Percentiles rank a stretch among this genome's conserved stretches.
phyloP scores from a whole-genome alignment of 1,140 invertebrate genomes.

The Solen grandis region DNA sequence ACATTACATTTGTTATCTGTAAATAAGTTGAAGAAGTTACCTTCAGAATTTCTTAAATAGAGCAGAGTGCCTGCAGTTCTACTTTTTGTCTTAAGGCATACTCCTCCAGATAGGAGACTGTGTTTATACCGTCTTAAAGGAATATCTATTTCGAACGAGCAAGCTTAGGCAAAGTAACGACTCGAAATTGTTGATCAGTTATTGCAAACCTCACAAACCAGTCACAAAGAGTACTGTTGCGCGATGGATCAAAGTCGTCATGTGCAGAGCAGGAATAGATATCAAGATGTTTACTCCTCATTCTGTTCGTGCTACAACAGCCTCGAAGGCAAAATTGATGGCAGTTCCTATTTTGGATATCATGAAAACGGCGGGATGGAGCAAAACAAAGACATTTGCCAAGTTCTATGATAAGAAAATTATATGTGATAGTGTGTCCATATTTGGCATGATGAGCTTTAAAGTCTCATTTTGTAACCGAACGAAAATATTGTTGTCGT shows the following conservation, averaged over 20 bases:
- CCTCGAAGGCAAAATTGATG: conserved; percentile 19
- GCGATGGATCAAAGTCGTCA: conserved; percentile 42
- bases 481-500: conserved; percentile 31
- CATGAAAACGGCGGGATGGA: conserved; percentile 29
- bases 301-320: conserved; percentile 9
- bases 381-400: conserved; percentile 28
- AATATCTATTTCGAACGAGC: conserved; percentile 44
- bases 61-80: background rate
- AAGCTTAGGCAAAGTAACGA: background rate
- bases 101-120: conserved; percentile 41
- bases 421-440: background rate
- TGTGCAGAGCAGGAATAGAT: conserved; percentile 30
- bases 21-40: conserved; percentile 8
- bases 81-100: conserved; percentile 7
- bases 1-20: conserved; percentile 36
- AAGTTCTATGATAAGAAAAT: conserved; percentile 42
- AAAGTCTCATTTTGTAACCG: background rate
- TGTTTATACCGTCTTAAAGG: conserved; percentile 32
- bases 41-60: conserved; percentile 25
- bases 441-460: conserved; percentile 1
- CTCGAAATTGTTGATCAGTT: conserved; percentile 38
- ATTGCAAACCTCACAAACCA: conserved; percentile 25
- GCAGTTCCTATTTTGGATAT: conserved; percentile 27
- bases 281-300: conserved; percentile 13
- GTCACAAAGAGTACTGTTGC: conserved; percentile 35